Percentiles rank a stretch among this genome's conserved stretches.
Evolutionary conservation across 2,888 invertebrate species (phyloP).

Genomic region (Chaitophorus viminalis): DNA sequence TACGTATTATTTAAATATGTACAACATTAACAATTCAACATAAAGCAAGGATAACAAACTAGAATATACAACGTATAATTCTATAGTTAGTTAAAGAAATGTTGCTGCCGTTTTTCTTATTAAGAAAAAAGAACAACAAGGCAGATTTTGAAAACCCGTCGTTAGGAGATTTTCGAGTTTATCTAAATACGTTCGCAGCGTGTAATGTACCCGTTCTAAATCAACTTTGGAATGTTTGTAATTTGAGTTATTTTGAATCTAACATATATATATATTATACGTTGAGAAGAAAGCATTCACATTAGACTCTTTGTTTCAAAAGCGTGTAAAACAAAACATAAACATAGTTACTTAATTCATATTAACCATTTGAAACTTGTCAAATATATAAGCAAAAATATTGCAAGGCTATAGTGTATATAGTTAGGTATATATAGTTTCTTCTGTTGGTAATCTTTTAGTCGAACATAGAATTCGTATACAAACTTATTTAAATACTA

Average conservation of each 20-base stretch:
- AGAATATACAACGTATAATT: no score
- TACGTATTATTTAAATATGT: no score
- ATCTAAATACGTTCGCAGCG: background rate
- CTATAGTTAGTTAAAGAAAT: no score
- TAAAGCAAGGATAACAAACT: no score
- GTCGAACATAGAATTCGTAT: no score
- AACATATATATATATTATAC: background rate
- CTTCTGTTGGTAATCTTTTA: no score
- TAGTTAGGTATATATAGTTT: no score
- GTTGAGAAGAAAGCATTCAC: background rate
- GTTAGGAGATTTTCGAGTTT: background rate
- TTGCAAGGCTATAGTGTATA: no score
- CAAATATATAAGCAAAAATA: background rate
- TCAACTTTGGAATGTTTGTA: background rate
- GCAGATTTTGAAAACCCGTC: background rate
- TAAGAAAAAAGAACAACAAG: background rate
- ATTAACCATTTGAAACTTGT: background rate
- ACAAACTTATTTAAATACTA: no score
- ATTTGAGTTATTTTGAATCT: background rate
- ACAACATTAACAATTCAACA: no score
- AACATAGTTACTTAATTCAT: no score
- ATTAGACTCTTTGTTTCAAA: background rate
- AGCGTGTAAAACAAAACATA: constrained; percentile 15
- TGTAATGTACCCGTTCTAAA: background rate
- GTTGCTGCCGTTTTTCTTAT: no score